Conservation (phyloP, 2,888 invertebrate genomes). For the Neoaliturus tenellus region DNA sequence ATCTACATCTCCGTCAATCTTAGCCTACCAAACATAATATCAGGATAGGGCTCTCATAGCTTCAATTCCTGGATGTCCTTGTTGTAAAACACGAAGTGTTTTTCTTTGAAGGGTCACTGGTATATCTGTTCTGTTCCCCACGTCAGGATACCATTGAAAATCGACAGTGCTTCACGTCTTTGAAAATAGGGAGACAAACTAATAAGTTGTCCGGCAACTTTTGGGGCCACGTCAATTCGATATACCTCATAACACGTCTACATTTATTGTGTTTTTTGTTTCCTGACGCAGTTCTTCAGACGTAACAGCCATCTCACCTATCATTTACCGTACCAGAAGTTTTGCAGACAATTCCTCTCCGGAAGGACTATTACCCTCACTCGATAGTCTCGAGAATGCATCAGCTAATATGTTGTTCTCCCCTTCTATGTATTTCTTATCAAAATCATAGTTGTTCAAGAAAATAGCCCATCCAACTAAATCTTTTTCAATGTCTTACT, state of each 20-base stretch:
- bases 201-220: no score
- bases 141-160: slow-evolving; percentile 49
- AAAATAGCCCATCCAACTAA: slow-evolving; percentile 15
- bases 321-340: no score
- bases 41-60: no score
- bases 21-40: no score
- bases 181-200: slow-evolving; percentile 25
- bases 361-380: no score
- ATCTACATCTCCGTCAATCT: no score
- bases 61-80: slow-evolving; percentile 60
- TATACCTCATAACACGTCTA: no score
- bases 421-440: neutral
- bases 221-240: no score
- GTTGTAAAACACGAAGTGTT: slow-evolving; percentile 55
- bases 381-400: neutral
- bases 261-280: no score
- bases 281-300: no score
- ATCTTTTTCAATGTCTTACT: neutral
- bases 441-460: neutral
- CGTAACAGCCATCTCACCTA: no score
- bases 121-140: slow-evolving; percentile 59
- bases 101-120: slow-evolving; percentile 44
- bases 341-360: no score
- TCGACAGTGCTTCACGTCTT: slow-evolving; percentile 34
- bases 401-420: neutral